Evolutionary conservation across 2,888 invertebrate species (phyloP).

Genomic region (Ormyrus nitidulus): DNA sequence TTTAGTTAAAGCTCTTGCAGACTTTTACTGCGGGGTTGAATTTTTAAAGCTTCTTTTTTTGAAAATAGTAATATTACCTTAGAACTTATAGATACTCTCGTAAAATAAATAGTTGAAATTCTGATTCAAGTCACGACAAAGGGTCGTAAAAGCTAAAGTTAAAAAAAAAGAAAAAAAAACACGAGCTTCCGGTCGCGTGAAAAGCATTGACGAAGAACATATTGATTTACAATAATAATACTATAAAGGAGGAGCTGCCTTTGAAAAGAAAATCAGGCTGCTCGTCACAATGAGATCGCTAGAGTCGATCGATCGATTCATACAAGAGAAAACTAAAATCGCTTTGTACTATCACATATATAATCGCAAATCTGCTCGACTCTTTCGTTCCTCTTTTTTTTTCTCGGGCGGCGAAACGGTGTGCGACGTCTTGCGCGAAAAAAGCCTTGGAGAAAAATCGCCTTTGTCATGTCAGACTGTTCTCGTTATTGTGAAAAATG

Average conservation of each 20-base stretch:
- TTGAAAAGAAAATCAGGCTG: conserved; percentile 12
- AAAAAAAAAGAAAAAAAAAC: not conserved
- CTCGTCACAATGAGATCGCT: conserved; percentile 30
- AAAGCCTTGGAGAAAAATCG: not conserved
- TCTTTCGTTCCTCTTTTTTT: not conserved
- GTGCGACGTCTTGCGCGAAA: not conserved
- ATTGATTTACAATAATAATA: conserved; percentile 40
- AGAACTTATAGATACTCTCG: too few relatives aligned
- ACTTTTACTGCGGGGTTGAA: too few relatives aligned
- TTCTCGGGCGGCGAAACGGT: not conserved
- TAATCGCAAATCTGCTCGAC: conserved; percentile 29
- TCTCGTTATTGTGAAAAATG: not conserved
- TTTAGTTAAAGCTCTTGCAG: too few relatives aligned
- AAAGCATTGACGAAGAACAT: conserved; percentile 17
- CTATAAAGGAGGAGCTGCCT: conserved; percentile 36
- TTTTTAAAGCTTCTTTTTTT: too few relatives aligned
- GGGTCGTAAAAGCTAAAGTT: not conserved
- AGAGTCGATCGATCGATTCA: conserved; percentile 11
- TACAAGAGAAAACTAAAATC: not conserved
- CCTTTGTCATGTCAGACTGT: not conserved
- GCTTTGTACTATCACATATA: conserved; percentile 44
- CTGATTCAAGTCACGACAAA: conserved; percentile 18
- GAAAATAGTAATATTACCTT: too few relatives aligned
- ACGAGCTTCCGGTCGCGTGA: not conserved
- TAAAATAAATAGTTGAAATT: conserved; percentile 7